phyloP scores from a whole-genome alignment of 2,113 vertebrate species.

The Rhipidura dahli region DNA sequence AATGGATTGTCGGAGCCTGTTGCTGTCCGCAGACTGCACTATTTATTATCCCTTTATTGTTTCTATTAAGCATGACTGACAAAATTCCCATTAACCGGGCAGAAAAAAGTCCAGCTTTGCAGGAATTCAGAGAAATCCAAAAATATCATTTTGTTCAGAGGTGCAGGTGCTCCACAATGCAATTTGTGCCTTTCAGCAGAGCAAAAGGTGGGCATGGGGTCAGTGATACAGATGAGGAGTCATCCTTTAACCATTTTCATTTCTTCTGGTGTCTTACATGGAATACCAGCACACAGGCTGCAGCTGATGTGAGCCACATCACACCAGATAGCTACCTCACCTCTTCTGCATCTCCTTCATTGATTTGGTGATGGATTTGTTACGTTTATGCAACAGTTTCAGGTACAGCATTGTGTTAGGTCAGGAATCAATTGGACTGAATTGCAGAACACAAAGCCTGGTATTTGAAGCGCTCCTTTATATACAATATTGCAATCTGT shows the following conservation, averaged over 20 bases:
- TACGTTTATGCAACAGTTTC: background rate
- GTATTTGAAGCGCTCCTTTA: background rate
- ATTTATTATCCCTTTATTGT: constrained; percentile 22
- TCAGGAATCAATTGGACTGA: background rate
- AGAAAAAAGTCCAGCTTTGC: background rate
- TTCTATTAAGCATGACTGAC: background rate
- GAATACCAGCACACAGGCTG: background rate
- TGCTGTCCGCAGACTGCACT: background rate
- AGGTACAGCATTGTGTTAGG: background rate
- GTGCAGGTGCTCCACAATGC: background rate
- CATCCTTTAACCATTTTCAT: fast-evolving
- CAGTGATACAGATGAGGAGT: fast-evolving
- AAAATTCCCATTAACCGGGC: background rate
- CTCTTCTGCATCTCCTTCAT: background rate
- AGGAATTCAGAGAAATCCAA: background rate
- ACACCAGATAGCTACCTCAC: fast-evolving
- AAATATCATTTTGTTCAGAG: background rate
- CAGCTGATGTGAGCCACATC: fast-evolving
- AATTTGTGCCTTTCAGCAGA: background rate
- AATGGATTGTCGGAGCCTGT: constrained; percentile 11
- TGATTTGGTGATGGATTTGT: background rate
- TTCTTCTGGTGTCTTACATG: background rate
- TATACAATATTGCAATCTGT: background rate
- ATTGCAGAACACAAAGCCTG: background rate
- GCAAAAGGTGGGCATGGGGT: fast-evolving